Evolutionary conservation across 1,140 invertebrate species (phyloP).

Genomic region (Apis dorsata): DNA sequence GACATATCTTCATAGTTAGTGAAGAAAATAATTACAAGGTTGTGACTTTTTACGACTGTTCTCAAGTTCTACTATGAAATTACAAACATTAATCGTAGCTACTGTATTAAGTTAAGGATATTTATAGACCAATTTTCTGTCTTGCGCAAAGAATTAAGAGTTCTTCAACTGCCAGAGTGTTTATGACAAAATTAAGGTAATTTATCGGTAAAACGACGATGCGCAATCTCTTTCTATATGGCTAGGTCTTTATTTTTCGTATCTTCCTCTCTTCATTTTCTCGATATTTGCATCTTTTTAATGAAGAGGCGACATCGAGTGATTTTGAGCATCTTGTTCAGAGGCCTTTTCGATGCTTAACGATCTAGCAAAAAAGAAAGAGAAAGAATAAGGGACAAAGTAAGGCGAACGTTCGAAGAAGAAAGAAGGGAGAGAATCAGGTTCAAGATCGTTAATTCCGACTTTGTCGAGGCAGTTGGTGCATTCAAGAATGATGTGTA

Average conservation of each 20-base stretch:
- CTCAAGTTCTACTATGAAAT: not conserved
- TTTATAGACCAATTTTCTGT: conserved; percentile 26
- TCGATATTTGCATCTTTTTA: conserved; percentile 44
- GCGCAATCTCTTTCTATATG: not conserved
- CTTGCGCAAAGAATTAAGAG: not conserved
- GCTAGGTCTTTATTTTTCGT: not conserved
- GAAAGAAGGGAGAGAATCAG: not conserved
- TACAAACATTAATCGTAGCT: not conserved
- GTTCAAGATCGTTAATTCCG: conserved; percentile 34
- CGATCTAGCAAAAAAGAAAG: not conserved
- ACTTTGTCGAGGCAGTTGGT: conserved; percentile 8
- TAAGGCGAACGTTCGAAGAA: not conserved
- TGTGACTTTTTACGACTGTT: not conserved
- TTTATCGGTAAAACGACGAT: conserved; percentile 41
- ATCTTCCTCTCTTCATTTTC: conserved; percentile 1
- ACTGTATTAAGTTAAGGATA: not conserved
- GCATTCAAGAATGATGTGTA: not conserved
- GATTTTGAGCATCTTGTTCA: conserved; percentile 18
- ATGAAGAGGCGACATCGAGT: conserved; percentile 29
- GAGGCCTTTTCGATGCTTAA: not conserved
- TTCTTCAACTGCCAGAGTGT: not conserved
- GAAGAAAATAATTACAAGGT: not conserved
- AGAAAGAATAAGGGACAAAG: not conserved
- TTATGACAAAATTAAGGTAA: conserved; percentile 39
- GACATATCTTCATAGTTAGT: too few species aligned